These are phyloP conservation scores for Caradrina clavipalpis DNA, from an alignment of 2,888 invertebrate genomes.

Conservation along the genomic window DNA sequence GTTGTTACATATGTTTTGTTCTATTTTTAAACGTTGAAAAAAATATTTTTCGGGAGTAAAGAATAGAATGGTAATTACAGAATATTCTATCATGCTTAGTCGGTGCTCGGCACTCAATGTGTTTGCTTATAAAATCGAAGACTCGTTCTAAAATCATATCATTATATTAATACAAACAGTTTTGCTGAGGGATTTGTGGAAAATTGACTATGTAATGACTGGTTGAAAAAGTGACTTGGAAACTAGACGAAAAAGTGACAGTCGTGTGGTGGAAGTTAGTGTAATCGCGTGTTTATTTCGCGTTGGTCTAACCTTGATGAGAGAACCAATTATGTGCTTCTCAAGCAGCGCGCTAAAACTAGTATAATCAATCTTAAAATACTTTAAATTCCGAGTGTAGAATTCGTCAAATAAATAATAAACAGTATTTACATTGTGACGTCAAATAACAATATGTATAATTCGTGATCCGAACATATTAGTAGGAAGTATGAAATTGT, in stretches of 20 bases:
- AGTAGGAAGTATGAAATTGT: constrained; percentile 46
- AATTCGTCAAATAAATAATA: neutral
- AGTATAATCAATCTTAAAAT: constrained; percentile 1
- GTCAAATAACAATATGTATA: constrained; percentile 19
- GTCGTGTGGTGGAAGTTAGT: neutral
- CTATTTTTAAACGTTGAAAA: constrained; percentile 39
- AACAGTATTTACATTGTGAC: constrained; percentile 13
- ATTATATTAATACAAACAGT: neutral
- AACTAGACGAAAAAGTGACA: neutral
- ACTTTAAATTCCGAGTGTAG: neutral
- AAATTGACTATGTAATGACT: neutral
- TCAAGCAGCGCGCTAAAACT: constrained; percentile 1
- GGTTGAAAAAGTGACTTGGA: neutral
- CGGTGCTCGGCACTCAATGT: neutral
- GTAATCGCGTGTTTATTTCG: neutral
- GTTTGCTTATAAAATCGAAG: neutral
- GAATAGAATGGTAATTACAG: constrained; percentile 15
- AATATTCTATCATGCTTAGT: constrained; percentile 11
- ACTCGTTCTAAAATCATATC: neutral
- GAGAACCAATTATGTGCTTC: neutral
- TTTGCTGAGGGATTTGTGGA: neutral
- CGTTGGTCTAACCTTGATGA: neutral
- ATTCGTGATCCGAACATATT: constrained; percentile 43
- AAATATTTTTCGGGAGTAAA: constrained; percentile 2
- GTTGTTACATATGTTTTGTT: constrained; percentile 14